These are phyloP conservation scores for Imbricaverruca yamaguchii DNA, from an alignment of 2,888 invertebrate species.

Conservation along the genomic window DNA sequence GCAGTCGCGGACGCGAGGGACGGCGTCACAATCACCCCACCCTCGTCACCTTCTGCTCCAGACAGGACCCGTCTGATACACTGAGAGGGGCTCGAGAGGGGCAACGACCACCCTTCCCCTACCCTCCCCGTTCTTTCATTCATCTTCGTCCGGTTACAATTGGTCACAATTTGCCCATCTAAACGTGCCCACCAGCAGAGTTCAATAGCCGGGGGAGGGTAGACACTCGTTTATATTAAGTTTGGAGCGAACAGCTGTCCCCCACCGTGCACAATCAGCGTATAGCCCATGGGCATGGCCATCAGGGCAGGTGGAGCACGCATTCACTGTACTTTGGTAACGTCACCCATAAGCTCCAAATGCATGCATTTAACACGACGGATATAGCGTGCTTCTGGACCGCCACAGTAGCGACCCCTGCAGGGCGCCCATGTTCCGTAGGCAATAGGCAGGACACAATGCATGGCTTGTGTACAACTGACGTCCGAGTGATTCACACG, in stretches of 20 bases:
- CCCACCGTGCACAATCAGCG: too few relatives aligned
- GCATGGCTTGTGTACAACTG: not conserved
- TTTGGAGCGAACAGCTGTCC: too few relatives aligned
- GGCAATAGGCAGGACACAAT: not conserved
- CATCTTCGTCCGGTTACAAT: conserved; percentile 19
- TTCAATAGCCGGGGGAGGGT: not conserved
- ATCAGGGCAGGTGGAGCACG: not conserved
- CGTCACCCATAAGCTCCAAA: not conserved
- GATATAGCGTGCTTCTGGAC: not conserved
- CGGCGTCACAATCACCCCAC: not conserved
- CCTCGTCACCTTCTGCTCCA: not conserved
- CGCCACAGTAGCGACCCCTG: not conserved
- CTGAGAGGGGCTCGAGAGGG: not conserved
- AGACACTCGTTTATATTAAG: too few relatives aligned
- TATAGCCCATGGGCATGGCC: not conserved
- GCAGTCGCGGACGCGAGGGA: not conserved
- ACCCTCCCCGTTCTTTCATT: not conserved
- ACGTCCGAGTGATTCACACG: not conserved
- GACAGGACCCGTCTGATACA: not conserved
- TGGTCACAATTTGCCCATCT: conserved; percentile 2
- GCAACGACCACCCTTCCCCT: not conserved
- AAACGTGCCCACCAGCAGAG: not conserved
- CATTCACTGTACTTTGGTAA: not conserved
- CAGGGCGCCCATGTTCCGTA: not conserved
- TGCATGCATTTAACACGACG: not conserved